Evolutionary conservation across 2,888 invertebrate species (phyloP).

Genomic region (Tenthredo mesomela): DNA sequence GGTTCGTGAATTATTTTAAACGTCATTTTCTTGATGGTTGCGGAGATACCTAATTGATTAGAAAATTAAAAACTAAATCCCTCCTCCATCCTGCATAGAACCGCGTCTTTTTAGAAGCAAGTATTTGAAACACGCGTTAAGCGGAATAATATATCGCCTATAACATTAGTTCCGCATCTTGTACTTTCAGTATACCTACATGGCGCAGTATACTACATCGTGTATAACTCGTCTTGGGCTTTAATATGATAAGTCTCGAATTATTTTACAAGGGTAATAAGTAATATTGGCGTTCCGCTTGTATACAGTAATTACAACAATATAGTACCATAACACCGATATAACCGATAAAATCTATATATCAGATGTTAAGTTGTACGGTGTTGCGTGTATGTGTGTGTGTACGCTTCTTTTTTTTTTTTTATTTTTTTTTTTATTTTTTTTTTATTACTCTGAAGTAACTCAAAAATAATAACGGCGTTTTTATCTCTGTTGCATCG

Average conservation of each 20-base stretch:
- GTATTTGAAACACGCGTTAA: background rate
- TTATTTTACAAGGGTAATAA: background rate
- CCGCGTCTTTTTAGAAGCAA: background rate
- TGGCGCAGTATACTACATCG: background rate
- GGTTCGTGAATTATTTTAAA: background rate
- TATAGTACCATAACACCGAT: background rate
- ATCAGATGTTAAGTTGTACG: background rate
- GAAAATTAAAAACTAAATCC: background rate
- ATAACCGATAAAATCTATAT: background rate
- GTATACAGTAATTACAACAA: background rate
- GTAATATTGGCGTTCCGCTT: background rate
- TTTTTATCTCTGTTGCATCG: slow-evolving; percentile 6
- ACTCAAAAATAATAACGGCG: background rate
- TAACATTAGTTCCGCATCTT: background rate
- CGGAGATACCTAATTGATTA: background rate
- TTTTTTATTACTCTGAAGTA: background rate
- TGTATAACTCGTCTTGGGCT: slow-evolving; percentile 2
- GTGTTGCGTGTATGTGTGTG: too few relatives aligned
- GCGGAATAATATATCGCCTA: slow-evolving; percentile 14
- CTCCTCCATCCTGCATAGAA: too few relatives aligned
- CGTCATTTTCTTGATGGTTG: background rate
- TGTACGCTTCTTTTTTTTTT: too few relatives aligned
- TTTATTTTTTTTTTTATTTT: background rate
- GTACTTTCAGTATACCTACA: background rate
- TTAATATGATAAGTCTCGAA: background rate